Conservation (phyloP, 2,797 vertebrate genomes). For the Sebastes ruberrimus region DNA sequence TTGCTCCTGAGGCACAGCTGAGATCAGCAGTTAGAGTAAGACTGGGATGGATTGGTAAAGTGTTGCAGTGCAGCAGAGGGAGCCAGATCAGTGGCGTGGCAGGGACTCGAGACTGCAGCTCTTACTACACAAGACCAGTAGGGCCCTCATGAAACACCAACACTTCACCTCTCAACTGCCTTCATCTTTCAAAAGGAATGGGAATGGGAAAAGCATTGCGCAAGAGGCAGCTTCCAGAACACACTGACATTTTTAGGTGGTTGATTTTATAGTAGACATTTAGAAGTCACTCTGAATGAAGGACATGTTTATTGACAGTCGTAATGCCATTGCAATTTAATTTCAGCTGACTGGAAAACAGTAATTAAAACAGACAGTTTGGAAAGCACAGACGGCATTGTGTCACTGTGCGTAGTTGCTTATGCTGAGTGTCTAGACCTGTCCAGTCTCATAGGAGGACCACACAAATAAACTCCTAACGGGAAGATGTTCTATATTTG, state of each 20-base stretch:
- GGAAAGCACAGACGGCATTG: conserved; percentile 29
- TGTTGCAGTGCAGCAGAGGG: conserved; percentile 53
- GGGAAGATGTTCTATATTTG: conserved; percentile 16
- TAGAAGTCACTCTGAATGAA: conserved; percentile 25
- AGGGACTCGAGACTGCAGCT: background rate
- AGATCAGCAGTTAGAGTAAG: conserved; percentile 43
- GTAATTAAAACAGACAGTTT: conserved; percentile 64
- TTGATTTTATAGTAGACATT: conserved; percentile 39
- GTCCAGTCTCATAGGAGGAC: conserved; percentile 15
- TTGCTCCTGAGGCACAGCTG: conserved; percentile 13
- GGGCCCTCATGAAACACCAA: conserved; percentile 35
- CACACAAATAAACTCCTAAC: conserved; percentile 15
- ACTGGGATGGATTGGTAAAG: conserved; percentile 10
- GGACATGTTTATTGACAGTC: conserved; percentile 66
- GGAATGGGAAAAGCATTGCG: conserved; percentile 16
- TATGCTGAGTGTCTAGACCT: conserved; percentile 41
- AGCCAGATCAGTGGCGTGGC: conserved; percentile 63
- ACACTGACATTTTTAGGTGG: conserved; percentile 23
- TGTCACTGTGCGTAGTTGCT: conserved; percentile 35
- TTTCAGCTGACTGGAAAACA: conserved; percentile 58
- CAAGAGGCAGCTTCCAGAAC: conserved; percentile 17
- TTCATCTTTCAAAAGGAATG: conserved; percentile 25
- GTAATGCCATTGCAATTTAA: conserved; percentile 56
- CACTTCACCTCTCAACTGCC: conserved; percentile 28
- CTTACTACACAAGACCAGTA: background rate